A percentile compares a stretch with the other conserved stretches of the same genome.
Evolutionary conservation across 2,113 vertebrate species (phyloP).

Genomic region (Galeopterus variegatus): DNA sequence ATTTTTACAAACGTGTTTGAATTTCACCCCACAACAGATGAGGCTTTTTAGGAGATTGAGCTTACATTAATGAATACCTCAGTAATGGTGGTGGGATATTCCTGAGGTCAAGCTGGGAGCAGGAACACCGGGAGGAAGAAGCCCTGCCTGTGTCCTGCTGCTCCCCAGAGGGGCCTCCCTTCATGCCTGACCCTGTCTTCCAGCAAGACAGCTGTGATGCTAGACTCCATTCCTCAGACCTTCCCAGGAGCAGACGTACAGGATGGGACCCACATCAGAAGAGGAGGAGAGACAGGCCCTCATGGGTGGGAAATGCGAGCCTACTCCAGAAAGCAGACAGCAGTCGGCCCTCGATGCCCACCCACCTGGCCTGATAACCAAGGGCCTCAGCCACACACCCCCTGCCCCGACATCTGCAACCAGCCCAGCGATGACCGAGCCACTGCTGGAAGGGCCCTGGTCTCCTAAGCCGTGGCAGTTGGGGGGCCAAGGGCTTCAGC

Average conservation of each 20-base stretch:
- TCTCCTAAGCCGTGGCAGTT: no score
- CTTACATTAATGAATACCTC: not conserved
- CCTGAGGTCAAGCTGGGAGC: not conserved
- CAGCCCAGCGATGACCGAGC: no score
- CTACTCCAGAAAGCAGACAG: not conserved
- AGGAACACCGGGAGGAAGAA: not conserved
- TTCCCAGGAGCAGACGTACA: not conserved
- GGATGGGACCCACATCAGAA: not conserved
- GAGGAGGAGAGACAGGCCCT: not conserved
- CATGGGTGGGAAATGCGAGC: not conserved
- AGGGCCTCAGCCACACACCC: no score
- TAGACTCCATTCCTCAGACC: no score
- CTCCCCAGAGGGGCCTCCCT: not conserved
- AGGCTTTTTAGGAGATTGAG: not conserved
- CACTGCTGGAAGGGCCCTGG: no score
- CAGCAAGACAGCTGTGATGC: not conserved
- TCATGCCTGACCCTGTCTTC: not conserved
- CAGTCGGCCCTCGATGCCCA: not conserved
- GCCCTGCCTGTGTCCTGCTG: not conserved
- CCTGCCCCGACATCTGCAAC: no score
- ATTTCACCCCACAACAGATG: not conserved
- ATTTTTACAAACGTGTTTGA: not conserved
- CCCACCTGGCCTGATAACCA: not conserved
- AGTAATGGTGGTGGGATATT: not conserved
- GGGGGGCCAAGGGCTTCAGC: no score